These are phyloP conservation scores for Chrysocyon brachyurus DNA, from an alignment of 2,797 vertebrate species.

Conservation along the genomic window DNA sequence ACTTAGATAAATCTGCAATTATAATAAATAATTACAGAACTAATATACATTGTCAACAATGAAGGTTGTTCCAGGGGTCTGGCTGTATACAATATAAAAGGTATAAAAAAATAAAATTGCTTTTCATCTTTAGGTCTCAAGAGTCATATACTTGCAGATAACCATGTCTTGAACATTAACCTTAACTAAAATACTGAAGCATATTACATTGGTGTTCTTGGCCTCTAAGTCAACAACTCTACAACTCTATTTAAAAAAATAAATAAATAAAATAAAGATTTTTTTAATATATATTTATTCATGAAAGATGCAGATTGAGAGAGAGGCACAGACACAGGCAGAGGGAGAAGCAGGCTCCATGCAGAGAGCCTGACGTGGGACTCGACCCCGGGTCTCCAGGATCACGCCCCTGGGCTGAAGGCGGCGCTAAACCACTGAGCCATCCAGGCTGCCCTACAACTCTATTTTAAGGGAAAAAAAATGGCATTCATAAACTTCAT, in stretches of 20 bases:
- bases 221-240: background rate
- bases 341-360: too few species aligned
- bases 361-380: too few species aligned
- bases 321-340: too few species aligned
- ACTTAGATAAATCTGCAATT: slow-evolving; percentile 92
- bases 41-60: slow-evolving; percentile 18
- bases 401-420: too few species aligned
- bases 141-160: background rate
- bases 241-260: background rate
- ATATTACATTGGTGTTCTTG: background rate
- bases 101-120: background rate
- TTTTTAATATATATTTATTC: too few species aligned
- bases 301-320: too few species aligned
- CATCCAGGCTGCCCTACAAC: background rate
- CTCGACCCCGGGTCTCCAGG: too few species aligned
- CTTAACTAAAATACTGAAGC: slow-evolving; percentile 26
- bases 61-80: background rate
- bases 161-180: slow-evolving; percentile 30
- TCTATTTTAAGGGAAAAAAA: slow-evolving; percentile 63
- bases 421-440: too few species aligned
- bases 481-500: background rate
- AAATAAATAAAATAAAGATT: too few species aligned
- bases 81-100: background rate
- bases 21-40: slow-evolving; percentile 67
- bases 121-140: slow-evolving; percentile 46